Conservation (phyloP, 2,888 invertebrate species). For the Nymphalis polychloros region DNA sequence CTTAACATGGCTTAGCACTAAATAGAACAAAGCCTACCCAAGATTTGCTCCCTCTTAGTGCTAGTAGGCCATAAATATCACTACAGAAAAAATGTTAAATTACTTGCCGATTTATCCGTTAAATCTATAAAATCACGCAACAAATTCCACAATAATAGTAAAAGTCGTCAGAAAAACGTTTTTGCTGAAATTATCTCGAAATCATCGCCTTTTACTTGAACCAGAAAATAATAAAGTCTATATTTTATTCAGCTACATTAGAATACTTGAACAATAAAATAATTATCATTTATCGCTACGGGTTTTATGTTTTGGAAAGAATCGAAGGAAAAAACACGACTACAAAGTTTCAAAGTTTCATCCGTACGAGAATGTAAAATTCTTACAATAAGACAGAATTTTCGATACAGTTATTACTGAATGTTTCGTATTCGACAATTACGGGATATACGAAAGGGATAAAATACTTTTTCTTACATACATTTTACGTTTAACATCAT, state of each 20-base stretch:
- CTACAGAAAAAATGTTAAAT: no score
- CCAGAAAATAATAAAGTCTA: slow-evolving; percentile 52
- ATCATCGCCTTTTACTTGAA: slow-evolving; percentile 31
- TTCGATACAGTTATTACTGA: not conserved
- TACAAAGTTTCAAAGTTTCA: slow-evolving; percentile 45
- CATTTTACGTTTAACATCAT: no score
- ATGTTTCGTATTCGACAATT: not conserved
- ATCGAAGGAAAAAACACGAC: slow-evolving; percentile 48
- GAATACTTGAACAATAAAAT: slow-evolving; percentile 81
- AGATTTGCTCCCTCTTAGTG: no score
- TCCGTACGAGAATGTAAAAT: not conserved
- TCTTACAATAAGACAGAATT: slow-evolving; percentile 25
- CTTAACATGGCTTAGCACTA: no score
- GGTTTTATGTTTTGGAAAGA: slow-evolving; percentile 76
- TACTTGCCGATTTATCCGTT: no score
- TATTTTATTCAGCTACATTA: slow-evolving; percentile 75
- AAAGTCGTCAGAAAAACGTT: not conserved
- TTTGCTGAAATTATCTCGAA: not conserved
- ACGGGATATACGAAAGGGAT: not conserved
- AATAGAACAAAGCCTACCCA: no score
- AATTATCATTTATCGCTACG: slow-evolving; percentile 77
- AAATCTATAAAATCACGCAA: no score
- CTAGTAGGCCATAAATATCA: no score
- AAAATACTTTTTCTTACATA: no score
- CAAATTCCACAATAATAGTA: no score